Base-by-base conservation (phyloP, 1,140 invertebrate genomes). In the Andrena cerasifolii region DNA sequence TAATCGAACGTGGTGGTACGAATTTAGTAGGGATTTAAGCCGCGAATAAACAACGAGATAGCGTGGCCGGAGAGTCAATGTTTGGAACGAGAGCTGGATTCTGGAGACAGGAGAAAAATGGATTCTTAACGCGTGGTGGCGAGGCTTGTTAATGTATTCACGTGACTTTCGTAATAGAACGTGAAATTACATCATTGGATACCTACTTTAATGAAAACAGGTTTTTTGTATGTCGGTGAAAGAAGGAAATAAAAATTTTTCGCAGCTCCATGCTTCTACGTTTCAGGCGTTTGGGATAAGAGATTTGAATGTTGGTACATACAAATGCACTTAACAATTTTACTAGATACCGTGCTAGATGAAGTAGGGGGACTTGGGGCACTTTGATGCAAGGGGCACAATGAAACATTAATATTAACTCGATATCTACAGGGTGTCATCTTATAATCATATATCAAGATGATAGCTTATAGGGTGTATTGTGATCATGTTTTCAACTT, bases 161-260 rank as follows among this genome's bases (percentile, higher is more conserved):
- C 21, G 16, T 18, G 16, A 40, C 31, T 61, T 59, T 71, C 70
- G 45, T 72, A 72, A 72, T 24, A 3, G 16, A 62, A 10, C 18
- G 31, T 28, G 28, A 51, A 62, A 51, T 72, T 73, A 43, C 59
- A 53, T 73, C 47, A 73, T n/a, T 14, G 45, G 14, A n/a, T 33
- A 47, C 8, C n/a, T n/a, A n/a, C n/a, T 3, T 45, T 54, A 6
- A 73, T 36, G 33, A 73, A 54, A 73, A 73, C 71, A 43, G 36
- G 58, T 73, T 73, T 40, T 45, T 24, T 40, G 18, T 54, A 43
- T 26, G 1, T 1, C 3, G 0, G 21, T 24, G 10, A 58, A 26
- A 26, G n/a, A 12, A 21, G 28, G 16, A 16, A 10, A 51, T 3
- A 56, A 4, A 28, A 12, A 16, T 2, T 28, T 0, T 31, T 18